Conservation (phyloP, 2,888 invertebrate genomes). For the Chesias legatella region DNA sequence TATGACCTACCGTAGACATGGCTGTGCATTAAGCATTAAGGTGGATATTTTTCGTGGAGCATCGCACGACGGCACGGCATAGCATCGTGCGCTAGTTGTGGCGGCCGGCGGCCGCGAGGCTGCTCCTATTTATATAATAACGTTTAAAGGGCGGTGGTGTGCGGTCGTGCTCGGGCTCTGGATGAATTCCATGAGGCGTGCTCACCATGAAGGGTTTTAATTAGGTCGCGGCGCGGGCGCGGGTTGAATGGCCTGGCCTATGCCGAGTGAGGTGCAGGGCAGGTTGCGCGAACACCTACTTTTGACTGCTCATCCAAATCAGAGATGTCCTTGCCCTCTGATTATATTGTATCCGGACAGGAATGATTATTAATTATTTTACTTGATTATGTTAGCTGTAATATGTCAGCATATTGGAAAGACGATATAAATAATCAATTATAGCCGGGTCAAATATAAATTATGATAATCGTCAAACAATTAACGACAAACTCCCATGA, state of each 20-base stretch:
- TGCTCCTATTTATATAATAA: conserved; percentile 72
- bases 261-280: conserved; percentile 38
- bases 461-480: no score
- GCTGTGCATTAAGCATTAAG: conserved; percentile 17
- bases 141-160: conserved; percentile 64
- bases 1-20: conserved; percentile 1
- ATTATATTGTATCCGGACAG: no score
- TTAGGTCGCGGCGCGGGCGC: conserved; percentile 61
- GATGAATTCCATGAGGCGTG: conserved; percentile 74
- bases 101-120: conserved; percentile 29
- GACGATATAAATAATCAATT: no score
- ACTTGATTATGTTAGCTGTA: conserved; percentile 14
- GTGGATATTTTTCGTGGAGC: conserved; percentile 22
- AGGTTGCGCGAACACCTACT: conserved; percentile 49
- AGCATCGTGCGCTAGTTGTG: conserved; percentile 29
- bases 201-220: conserved; percentile 79
- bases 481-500: conserved; percentile 3
- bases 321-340: conserved; percentile 43
- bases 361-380: conserved; percentile 16
- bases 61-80: conserved; percentile 28
- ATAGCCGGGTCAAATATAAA: no score
- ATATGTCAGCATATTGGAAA: no score
- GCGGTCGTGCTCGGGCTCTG: conserved; percentile 70
- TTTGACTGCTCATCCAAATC: conserved; percentile 53
- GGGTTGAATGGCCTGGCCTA: conserved; percentile 67